Evolutionary conservation across 2,797 vertebrate genomes (phyloP).

Genomic region (Holocentrus rufus): DNA sequence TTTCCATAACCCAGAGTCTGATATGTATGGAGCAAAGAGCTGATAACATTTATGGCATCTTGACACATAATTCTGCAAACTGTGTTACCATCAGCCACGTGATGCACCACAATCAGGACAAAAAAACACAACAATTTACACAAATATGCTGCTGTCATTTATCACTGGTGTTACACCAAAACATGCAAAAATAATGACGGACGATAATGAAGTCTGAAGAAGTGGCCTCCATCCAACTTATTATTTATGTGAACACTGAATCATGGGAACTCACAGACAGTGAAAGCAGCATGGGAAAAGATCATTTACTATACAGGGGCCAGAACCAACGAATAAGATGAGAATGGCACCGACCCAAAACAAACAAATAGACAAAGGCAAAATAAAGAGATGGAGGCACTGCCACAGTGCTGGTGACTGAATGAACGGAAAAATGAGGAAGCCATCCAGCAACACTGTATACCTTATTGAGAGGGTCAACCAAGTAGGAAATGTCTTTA

Average conservation of each 20-base stretch:
- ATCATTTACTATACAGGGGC: slow-evolving; percentile 32
- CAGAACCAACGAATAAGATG: slow-evolving; percentile 37
- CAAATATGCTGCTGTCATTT: background rate
- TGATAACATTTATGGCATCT: slow-evolving; percentile 32
- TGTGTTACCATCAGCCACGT: background rate
- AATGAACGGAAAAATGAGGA: slow-evolving; percentile 32
- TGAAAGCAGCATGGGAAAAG: slow-evolving; percentile 33
- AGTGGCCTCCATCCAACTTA: background rate
- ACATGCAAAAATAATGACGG: slow-evolving; percentile 44
- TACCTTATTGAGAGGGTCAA: slow-evolving; percentile 87
- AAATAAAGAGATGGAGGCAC: slow-evolving; percentile 35
- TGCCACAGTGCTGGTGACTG: slow-evolving; percentile 34
- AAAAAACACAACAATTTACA: slow-evolving; percentile 4
- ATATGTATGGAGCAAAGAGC: slow-evolving; percentile 9
- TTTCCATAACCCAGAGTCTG: background rate
- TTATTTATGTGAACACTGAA: slow-evolving; percentile 17
- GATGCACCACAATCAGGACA: slow-evolving; percentile 8
- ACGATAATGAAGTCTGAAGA: slow-evolving; percentile 6
- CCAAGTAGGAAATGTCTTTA: slow-evolving; percentile 87
- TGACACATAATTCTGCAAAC: background rate
- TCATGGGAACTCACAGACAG: slow-evolving; percentile 27
- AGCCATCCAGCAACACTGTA: slow-evolving; percentile 27
- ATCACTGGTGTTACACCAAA: slow-evolving; percentile 68
- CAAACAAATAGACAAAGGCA: slow-evolving; percentile 45
- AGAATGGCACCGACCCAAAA: slow-evolving; percentile 41